Base-by-base conservation (phyloP, 2,113 vertebrate species). In the Entelurus aequoreus region DNA sequence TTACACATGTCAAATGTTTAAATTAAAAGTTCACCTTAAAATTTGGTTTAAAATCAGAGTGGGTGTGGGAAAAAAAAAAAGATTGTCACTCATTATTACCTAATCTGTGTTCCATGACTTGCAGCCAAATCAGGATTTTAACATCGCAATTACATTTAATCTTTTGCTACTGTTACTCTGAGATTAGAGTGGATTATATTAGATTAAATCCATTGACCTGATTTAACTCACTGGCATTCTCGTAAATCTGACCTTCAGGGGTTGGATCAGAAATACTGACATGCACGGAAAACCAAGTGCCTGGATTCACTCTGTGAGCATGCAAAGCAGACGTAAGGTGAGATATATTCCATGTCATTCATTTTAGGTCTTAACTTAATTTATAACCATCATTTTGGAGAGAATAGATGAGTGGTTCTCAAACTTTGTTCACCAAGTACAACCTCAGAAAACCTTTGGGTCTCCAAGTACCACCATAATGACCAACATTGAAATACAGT, bases 141-240 rank as follows among this genome's bases (percentile, higher is more conserved):
- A 59, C 73, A 72, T 71, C 57, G 78, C 77, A 86, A 85, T 86
- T 85, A 86, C 76, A 76, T 70, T 75, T 48, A 85, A 85, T 88
- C 79, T 81, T 65, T 72, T 47, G 19, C 60, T 47, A 73, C 74
- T 74, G 60, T 63, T 82, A 74, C 73, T 74, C 62, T 11, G 71
- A 74, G 83, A 83, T 88, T 87, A 84, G 71, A 76, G 72, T 69
- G 81, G 84, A 88, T 87, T 88, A 85, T 86, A 69, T 81, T 77
- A 80, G 81, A 86, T 87, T 80, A 87, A 58, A 62, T 68, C 77
- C 77, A 77, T 60, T 86, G 86, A 87, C 86, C 84, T 88, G 86
- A 77, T 86, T 88, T 79, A 28, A 81, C 77, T 83, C 76, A 80
- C 76, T 54, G 55, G 82, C 68, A 68, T 62, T 62, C 68, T 71